phyloP scores from a whole-genome alignment of 2,888 invertebrate genomes.

The Barypeithes pellucidus region DNA sequence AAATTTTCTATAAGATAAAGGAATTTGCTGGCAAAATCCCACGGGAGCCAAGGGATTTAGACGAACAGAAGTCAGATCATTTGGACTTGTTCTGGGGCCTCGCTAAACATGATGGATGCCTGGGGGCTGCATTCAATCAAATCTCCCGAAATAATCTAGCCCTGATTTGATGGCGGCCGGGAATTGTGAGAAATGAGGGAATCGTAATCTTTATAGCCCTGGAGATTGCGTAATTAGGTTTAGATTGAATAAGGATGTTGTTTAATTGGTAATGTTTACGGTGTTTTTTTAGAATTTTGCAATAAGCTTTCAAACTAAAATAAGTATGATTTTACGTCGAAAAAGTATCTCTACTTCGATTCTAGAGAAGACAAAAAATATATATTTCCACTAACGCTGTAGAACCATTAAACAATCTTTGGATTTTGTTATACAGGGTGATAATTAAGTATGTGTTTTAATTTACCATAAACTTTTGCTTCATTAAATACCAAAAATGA shows the following conservation, averaged over 20 bases:
- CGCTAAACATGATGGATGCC: slow-evolving; percentile 66
- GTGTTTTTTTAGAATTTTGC: not conserved
- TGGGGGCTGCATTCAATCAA: slow-evolving; percentile 65
- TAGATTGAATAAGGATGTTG: slow-evolving; percentile 33
- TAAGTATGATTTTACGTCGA: too few species aligned
- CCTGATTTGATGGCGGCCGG: slow-evolving; percentile 63
- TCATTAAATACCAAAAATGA: too few species aligned
- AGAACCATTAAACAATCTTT: too few species aligned
- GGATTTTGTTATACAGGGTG: too few species aligned
- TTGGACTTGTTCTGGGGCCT: slow-evolving; percentile 63
- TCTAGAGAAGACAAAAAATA: too few species aligned
- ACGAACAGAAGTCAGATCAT: slow-evolving; percentile 65
- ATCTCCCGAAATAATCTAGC: slow-evolving; percentile 64
- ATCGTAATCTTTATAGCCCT: slow-evolving; percentile 54
- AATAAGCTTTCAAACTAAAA: too few species aligned
- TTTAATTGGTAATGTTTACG: slow-evolving; percentile 14
- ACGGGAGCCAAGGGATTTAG: slow-evolving; percentile 61
- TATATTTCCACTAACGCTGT: too few species aligned
- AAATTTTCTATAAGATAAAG: slow-evolving; percentile 57
- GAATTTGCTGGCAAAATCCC: slow-evolving; percentile 60
- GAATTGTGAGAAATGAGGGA: slow-evolving; percentile 51
- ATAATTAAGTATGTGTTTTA: too few species aligned
- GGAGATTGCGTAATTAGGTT: slow-evolving; percentile 38
- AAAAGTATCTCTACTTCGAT: too few species aligned
- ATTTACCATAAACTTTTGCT: too few species aligned